These are phyloP conservation scores for Moxostoma hubbsi DNA, from an alignment of 2,797 vertebrate species.

Conservation along the genomic window DNA sequence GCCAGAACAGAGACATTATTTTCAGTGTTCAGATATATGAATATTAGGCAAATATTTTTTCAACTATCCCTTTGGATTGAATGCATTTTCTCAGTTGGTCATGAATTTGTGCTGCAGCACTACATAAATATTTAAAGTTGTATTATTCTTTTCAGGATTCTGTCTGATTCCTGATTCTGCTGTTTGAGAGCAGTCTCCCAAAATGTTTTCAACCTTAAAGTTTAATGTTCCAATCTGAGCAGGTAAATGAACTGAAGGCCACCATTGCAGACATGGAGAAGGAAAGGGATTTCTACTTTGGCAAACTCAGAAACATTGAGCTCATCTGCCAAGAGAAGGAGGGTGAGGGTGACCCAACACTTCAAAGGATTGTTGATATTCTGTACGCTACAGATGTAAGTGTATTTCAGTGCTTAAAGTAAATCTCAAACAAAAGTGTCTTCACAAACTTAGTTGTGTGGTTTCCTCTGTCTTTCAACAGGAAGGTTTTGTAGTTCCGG, in stretches of 20 bases:
- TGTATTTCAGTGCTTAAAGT: conserved; percentile 35
- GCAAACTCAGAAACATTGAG: conserved; percentile 87
- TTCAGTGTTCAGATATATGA: neutral
- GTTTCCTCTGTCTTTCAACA: conserved; percentile 58
- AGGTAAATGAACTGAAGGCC: conserved; percentile 83
- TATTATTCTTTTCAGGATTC: neutral
- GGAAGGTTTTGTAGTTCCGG: conserved; percentile 88
- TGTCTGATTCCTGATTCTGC: no score
- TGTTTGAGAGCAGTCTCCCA: neutral
- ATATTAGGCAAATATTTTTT: no score
- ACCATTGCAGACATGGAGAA: conserved; percentile 86
- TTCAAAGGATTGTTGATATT: conserved; percentile 87
- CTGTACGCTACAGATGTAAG: conserved; percentile 89
- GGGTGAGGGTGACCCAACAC: conserved; percentile 83
- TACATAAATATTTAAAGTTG: neutral
- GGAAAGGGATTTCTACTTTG: conserved; percentile 90
- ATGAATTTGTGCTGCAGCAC: no score
- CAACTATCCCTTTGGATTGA: no score
- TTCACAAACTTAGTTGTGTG: neutral
- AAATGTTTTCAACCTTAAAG: no score
- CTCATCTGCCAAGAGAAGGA: conserved; percentile 88
- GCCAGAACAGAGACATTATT: no score
- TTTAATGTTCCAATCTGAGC: conserved; percentile 13
- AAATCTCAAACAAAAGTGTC: neutral
- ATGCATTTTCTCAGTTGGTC: no score